Conservation (phyloP, 2,797 vertebrate genomes). For the Hippocampus kuda region DNA sequence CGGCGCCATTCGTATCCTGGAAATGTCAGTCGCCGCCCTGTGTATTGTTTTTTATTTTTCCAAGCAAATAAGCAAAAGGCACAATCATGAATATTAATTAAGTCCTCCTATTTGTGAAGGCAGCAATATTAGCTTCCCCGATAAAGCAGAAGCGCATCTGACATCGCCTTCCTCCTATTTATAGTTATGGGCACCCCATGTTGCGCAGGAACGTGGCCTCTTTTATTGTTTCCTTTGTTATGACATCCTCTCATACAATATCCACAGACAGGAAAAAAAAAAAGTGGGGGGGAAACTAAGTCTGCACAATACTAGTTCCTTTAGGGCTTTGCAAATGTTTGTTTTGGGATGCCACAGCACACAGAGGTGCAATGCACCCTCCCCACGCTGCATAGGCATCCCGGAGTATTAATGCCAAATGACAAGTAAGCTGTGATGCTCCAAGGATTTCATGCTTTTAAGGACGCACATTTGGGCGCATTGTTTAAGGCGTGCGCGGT, state of each 20-base stretch:
- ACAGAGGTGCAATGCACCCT: slow-evolving; percentile 53
- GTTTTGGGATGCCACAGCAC: slow-evolving; percentile 57
- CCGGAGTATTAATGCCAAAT: slow-evolving; percentile 69
- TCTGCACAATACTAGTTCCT: slow-evolving; percentile 53
- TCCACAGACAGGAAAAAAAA: slow-evolving; percentile 29
- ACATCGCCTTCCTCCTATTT: slow-evolving; percentile 46
- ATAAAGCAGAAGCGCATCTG: slow-evolving; percentile 22
- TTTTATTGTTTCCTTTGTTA: slow-evolving; percentile 68
- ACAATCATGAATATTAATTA: not conserved
- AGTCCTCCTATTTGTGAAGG: slow-evolving; percentile 7
- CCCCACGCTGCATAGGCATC: slow-evolving; percentile 46
- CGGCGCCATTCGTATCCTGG: not conserved
- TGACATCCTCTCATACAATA: slow-evolving; percentile 62
- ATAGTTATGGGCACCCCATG: slow-evolving; percentile 56
- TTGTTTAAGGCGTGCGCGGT: slow-evolving; percentile 69
- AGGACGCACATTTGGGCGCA: slow-evolving; percentile 70
- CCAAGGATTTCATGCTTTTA: slow-evolving; percentile 70
- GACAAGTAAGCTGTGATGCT: slow-evolving; percentile 67
- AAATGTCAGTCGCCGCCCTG: not conserved
- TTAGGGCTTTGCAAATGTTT: slow-evolving; percentile 58
- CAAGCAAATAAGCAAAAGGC: not conserved
- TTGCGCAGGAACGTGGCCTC: slow-evolving; percentile 55
- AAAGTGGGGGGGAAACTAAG: slow-evolving; percentile 41
- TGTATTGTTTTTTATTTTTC: not conserved
- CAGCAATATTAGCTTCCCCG: slow-evolving; percentile 29